These are phyloP conservation scores for Tringa solitaria DNA, from an alignment of 2,113 vertebrate genomes.

Conservation along the genomic window DNA sequence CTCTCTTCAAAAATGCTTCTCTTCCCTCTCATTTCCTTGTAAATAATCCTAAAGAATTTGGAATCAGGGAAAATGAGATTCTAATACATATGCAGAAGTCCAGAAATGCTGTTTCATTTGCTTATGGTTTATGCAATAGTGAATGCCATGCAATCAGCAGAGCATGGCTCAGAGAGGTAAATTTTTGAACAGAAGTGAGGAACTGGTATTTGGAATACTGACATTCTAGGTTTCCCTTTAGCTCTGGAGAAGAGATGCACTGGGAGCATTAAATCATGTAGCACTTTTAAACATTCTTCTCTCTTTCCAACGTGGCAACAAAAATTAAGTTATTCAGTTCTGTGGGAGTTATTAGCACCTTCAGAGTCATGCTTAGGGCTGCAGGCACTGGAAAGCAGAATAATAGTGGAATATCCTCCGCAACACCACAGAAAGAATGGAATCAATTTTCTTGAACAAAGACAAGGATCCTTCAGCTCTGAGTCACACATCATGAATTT, in stretches of 20 bases:
- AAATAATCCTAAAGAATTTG: background rate
- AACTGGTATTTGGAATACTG: background rate
- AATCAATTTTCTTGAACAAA: conserved; percentile 47
- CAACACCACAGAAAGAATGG: conserved; percentile 1
- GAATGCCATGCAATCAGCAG: background rate
- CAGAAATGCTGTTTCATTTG: background rate
- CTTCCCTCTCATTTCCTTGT: background rate
- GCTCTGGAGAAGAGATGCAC: background rate
- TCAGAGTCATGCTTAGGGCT: background rate
- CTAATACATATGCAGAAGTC: background rate
- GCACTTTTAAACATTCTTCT: background rate
- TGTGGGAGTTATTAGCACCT: conserved; percentile 14
- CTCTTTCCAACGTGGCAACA: background rate
- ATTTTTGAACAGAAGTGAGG: background rate
- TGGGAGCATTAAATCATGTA: background rate
- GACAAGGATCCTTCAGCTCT: conserved; percentile 13
- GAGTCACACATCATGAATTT: conserved; percentile 40
- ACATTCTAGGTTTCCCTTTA: background rate
- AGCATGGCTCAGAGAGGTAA: background rate
- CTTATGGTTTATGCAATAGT: background rate
- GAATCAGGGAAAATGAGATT: background rate
- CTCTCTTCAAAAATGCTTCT: background rate
- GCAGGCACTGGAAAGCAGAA: background rate
- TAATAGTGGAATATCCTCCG: background rate
- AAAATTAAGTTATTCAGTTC: background rate